Evolutionary conservation across 2,888 invertebrate genomes (phyloP), one percentile per base, ranked within the genome.

Genomic region (Pristionchus japonicus): DNA sequence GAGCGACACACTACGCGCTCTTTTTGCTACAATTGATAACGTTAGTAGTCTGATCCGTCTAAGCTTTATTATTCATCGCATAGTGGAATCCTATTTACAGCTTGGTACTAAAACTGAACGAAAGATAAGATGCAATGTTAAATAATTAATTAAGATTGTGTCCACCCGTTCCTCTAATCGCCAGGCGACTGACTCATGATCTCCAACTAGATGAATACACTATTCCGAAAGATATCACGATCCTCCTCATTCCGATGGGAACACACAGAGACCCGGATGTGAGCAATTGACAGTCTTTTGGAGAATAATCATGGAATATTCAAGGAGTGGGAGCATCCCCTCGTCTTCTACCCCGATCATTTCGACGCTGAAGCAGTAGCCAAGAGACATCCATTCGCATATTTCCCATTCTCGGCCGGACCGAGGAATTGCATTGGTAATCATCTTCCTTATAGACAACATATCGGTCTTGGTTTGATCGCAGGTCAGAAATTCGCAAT

Each of bases 131-230:
- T 27, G 13, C 3, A 15, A n/a, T 27, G 9, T 43, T 1, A 15
- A 17, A 49, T 47, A 20, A 34, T 67, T 9, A 20, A 15, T 86
- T 34, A 4, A 85, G 93, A 37, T 67, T 93, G 34, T 93, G 90
- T 43, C 93, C 93, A 11, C 90, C 91, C 49, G 93, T 93, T 23
- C 93, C 93, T 0, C 37, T 93, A 31, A 89, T 93, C 77, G 93
- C 90, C 40, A 77, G 93, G 27, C 88, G 89, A 64, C 70, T 90
- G 11, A 92, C 93, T 17, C 94, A 95, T 86, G 94, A 95, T 86
- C 90, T 91, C 27, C 88, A 89, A 84, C 86, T 92, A 27, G 87
- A 90, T 89, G 87, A 85, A 83, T 47, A 47, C 52, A 67, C 52
- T 9, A 49, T 86, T 40, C 86, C 86, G 20, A 61, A 67, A 37